Evolutionary conservation across 2,113 vertebrate species (phyloP).

Genomic region (Antigone vipio): DNA sequence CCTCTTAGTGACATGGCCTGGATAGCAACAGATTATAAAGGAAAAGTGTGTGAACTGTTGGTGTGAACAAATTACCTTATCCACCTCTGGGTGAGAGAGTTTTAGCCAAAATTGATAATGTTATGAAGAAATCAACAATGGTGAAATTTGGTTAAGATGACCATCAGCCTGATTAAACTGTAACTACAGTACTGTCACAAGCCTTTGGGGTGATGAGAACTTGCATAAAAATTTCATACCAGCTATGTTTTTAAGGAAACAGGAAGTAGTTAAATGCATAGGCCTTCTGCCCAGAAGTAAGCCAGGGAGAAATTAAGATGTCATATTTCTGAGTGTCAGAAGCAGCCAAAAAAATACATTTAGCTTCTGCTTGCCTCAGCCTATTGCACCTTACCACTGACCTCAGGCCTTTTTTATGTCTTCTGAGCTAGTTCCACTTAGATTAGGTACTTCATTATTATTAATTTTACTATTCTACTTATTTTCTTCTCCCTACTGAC

Average conservation of each 20-base stretch:
- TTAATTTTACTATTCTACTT: slow-evolving; percentile 4
- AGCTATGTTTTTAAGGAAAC: background rate
- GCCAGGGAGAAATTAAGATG: background rate
- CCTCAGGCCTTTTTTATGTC: background rate
- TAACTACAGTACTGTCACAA: background rate
- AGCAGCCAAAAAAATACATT: background rate
- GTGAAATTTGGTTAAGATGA: background rate
- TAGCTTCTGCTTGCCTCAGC: background rate
- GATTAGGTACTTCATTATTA: background rate
- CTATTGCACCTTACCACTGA: background rate
- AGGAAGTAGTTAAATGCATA: background rate
- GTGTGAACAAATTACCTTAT: background rate
- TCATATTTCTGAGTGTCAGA: background rate
- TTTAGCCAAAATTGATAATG: background rate
- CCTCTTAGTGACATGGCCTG: background rate
- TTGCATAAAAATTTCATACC: background rate
- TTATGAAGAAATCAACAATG: background rate
- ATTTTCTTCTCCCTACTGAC: slow-evolving; percentile 28
- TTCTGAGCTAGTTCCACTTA: background rate
- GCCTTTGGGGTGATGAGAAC: background rate
- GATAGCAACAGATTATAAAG: background rate
- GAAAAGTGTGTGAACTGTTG: background rate
- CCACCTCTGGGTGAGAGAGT: background rate
- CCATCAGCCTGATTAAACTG: background rate
- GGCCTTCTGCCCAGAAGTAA: background rate